These are phyloP conservation scores for Tinamus guttatus DNA, from an alignment of 2,113 vertebrate species.

Conservation along the genomic window DNA sequence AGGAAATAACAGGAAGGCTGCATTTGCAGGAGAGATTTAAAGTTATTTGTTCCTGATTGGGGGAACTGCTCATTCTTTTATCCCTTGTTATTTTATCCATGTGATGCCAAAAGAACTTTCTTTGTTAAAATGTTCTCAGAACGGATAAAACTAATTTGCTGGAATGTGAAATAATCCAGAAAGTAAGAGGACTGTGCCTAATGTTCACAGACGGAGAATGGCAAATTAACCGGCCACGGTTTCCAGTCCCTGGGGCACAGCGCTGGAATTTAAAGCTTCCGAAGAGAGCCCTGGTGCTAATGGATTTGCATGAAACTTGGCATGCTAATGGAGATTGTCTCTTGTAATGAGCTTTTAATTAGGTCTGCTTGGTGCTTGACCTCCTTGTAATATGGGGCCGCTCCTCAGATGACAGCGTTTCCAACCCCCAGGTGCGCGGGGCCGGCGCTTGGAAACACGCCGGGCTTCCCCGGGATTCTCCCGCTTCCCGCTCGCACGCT, in stretches of 20 bases:
- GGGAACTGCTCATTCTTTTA: slow-evolving; percentile 69
- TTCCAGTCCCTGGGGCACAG: slow-evolving; percentile 72
- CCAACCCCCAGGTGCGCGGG: slow-evolving; percentile 46
- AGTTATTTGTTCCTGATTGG: slow-evolving; percentile 80
- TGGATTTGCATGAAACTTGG: slow-evolving; percentile 78
- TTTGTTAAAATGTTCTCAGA: slow-evolving; percentile 80
- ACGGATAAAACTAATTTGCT: slow-evolving; percentile 82
- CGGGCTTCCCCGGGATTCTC: slow-evolving; percentile 7
- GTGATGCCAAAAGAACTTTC: slow-evolving; percentile 78
- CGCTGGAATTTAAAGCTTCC: slow-evolving; percentile 73
- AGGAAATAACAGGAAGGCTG: slow-evolving; percentile 68
- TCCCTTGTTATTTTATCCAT: slow-evolving; percentile 77
- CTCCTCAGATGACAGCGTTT: slow-evolving; percentile 49
- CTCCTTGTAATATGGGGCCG: slow-evolving; percentile 69
- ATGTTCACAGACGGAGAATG: slow-evolving; percentile 72
- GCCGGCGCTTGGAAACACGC: slow-evolving; percentile 4
- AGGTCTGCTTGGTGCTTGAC: slow-evolving; percentile 79
- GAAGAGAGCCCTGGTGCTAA: slow-evolving; percentile 68
- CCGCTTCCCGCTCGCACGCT: background rate
- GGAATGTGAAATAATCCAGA: slow-evolving; percentile 83
- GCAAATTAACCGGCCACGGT: slow-evolving; percentile 68
- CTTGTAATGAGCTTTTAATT: slow-evolving; percentile 84
- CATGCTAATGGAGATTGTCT: slow-evolving; percentile 78
- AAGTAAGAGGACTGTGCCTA: slow-evolving; percentile 77
- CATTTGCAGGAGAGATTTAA: slow-evolving; percentile 73